Conservation (phyloP, 2,797 vertebrate species). For the Sebastes melanostomus region DNA sequence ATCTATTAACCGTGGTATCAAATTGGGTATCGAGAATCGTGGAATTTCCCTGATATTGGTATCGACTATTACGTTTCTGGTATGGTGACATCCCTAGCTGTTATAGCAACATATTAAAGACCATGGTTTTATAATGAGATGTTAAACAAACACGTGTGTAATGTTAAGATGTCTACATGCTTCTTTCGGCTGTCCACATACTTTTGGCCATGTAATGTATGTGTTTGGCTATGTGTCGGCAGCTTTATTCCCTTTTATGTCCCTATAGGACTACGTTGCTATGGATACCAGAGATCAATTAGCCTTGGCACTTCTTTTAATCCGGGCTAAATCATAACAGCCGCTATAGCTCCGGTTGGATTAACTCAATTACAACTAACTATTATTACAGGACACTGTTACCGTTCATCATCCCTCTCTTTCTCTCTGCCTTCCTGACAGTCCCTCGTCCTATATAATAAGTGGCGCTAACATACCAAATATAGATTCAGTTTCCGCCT, state of each 20-base stretch:
- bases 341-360: constrained; percentile 67
- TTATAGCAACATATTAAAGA: neutral
- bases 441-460: constrained; percentile 47
- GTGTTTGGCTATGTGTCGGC: neutral
- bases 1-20: too few species aligned
- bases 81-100: neutral
- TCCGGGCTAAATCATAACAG: constrained; percentile 82
- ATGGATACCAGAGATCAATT: constrained; percentile 84
- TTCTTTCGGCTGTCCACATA: neutral
- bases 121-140: neutral
- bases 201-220: neutral
- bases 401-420: constrained; percentile 40
- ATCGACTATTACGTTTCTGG: too few species aligned
- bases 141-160: neutral
- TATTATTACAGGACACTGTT: constrained; percentile 65
- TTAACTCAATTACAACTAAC: constrained; percentile 72
- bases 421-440: constrained; percentile 11
- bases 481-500: constrained; percentile 72
- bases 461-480: constrained; percentile 53
- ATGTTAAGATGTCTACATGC: neutral
- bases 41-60: too few species aligned
- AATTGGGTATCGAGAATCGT: too few species aligned
- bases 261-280: constrained; percentile 81
- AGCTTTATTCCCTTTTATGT: constrained; percentile 17
- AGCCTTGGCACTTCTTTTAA: constrained; percentile 81